Evolutionary conservation across 2,797 vertebrate species (phyloP).

Genomic region (Hybognathus amarus): DNA sequence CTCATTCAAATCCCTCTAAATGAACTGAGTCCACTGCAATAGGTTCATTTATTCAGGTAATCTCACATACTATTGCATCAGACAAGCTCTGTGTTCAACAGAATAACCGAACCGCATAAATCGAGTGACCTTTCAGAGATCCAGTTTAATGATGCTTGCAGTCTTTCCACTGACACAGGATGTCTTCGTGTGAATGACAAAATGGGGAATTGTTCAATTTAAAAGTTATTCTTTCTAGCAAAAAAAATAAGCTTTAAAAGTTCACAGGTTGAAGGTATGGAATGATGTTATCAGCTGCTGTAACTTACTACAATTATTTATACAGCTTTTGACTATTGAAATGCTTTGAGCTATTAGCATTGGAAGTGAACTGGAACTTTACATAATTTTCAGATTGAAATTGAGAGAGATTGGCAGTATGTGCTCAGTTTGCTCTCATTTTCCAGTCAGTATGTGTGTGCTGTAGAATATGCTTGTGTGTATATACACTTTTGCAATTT

Average conservation of each 20-base stretch:
- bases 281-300: neutral
- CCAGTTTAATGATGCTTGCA: slow-evolving; percentile 11
- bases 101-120: slow-evolving; percentile 15
- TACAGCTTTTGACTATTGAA: slow-evolving; percentile 6
- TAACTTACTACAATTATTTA: neutral
- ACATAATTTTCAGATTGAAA: too few species aligned
- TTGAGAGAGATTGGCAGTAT: too few species aligned
- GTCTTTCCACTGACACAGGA: neutral
- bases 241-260: slow-evolving; percentile 22
- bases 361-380: too few species aligned
- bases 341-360: neutral
- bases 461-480: too few species aligned
- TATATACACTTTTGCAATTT: too few species aligned
- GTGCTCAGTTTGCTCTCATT: too few species aligned
- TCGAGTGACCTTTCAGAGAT: slow-evolving; percentile 24
- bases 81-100: slow-evolving; percentile 9
- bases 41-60: slow-evolving; percentile 29
- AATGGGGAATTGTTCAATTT: neutral
- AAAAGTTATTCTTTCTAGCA: neutral
- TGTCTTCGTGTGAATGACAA: neutral
- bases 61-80: slow-evolving; percentile 35
- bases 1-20: slow-evolving; percentile 17
- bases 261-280: neutral
- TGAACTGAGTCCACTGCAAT: slow-evolving; percentile 26
- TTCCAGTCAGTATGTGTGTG: too few species aligned